Base-by-base conservation (phyloP, 2,797 vertebrate species). In the Anguilla marmorata region DNA sequence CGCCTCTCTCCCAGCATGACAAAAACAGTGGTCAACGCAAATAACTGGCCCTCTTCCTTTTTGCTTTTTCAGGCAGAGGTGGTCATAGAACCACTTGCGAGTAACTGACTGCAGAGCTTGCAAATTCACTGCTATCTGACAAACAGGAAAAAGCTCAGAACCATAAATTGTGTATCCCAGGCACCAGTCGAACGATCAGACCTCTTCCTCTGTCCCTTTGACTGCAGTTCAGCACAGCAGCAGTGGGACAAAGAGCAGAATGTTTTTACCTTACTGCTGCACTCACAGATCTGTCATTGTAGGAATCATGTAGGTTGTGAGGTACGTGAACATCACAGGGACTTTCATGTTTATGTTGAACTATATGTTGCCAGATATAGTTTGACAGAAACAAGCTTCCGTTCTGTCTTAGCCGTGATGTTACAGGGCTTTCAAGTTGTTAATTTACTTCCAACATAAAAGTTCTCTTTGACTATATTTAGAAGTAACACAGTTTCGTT, bases 111-210 rank as follows among this genome's bases (percentile, higher is more conserved):
- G 79, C 79, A 48, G 45, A 82, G 41, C 45, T 48, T 21, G 45
- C 82, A 87, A 74, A 58, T 33, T 60, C 63, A 33, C 82, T 79
- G 85, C 79, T 52, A 14, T n/a, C 50, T 63, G 84, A 86, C 85
- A 90, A 91, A 91, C 88, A 90, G 90, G 90, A 91, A 90, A 88
- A 24, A 88, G 69, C 45, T 33, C 56, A 45, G 8, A 41, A 63
- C 12, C 84, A 90, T 84, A 90, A 87, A 91, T 66, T 89, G 60
- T 86, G 72, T 74, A 85, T 79, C 27, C 48, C 63, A 89, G 48
- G 86, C 63, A 88, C 50, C 56, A 9, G 33, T 16, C 74, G 3
- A 33, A 89, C 30, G 56, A 19, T 79, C 80, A 52, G 82, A 14
- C 66, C 66, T 88, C 86, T 60, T 86, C 85, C 58, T 72, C 54